A percentile compares a stretch with the other conserved stretches of the same genome.
Evolutionary conservation across 2,888 invertebrate genomes (phyloP).

Genomic region (Sarcophaga subvicina): DNA sequence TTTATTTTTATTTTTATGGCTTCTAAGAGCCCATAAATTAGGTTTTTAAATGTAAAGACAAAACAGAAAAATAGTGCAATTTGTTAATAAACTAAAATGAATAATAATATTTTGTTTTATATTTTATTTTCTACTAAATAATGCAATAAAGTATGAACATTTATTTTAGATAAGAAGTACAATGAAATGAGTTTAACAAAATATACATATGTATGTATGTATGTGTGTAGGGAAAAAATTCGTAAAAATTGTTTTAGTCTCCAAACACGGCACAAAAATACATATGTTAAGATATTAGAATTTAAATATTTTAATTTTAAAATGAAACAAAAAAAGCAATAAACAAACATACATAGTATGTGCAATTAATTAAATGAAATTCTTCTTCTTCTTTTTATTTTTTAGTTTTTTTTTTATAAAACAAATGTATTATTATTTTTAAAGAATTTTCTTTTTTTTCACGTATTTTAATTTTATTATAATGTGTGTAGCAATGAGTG

Average conservation of each 20-base stretch:
- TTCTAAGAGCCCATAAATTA: conserved; percentile 66
- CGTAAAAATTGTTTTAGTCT: neutral
- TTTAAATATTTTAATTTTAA: conserved; percentile 26
- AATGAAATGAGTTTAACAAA: conserved; percentile 33
- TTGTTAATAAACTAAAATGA: conserved; percentile 64
- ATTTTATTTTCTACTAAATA: neutral
- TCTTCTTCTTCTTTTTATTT: conserved; percentile 4
- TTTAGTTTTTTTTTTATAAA: neutral
- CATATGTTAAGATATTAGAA: conserved; percentile 26
- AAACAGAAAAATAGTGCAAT: conserved; percentile 68
- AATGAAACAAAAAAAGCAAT: conserved; percentile 31
- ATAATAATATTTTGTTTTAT: conserved; percentile 1
- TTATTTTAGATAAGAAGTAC: conserved; percentile 66
- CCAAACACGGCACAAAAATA: neutral
- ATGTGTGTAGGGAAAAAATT: neutral
- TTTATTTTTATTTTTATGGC: conserved; percentile 67
- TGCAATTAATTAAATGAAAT: conserved; percentile 33
- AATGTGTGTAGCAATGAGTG: conserved; percentile 24
- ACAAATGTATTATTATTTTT: conserved; percentile 39
- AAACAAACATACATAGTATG: conserved; percentile 42
- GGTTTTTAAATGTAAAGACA: conserved; percentile 61
- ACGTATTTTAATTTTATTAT: conserved; percentile 5
- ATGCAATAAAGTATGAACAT: conserved; percentile 56
- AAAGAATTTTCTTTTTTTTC: conserved; percentile 15
- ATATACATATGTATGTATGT: neutral